Evolutionary conservation across 2,113 vertebrate genomes (phyloP), one percentile per base, ranked within the genome.

Genomic region (Pavo muticus): DNA sequence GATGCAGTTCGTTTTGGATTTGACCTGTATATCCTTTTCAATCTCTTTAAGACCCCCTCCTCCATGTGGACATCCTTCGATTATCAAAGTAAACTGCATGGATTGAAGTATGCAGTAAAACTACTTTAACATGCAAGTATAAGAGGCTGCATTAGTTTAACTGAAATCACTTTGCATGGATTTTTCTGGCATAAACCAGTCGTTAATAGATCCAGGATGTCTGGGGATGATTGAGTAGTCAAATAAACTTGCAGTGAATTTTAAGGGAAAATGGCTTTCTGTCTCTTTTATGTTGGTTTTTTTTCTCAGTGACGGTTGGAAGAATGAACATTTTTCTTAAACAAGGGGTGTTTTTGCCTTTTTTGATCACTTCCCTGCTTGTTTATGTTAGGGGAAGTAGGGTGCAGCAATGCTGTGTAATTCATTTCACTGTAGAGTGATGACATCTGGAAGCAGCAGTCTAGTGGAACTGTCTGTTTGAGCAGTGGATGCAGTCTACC

Each of bases 201-300:
- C 50, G 44, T 86, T 95, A 96, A 88, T 64, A 94, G 88, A 93
- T 86, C 75, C 44, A 65, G 45, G 79, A 86, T 64, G 80, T 78
- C 85, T 88, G 79, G 85, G 88, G 30, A 75, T 95, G 90, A 93
- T 59, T 0, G 2, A 95, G n/a, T 88, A 57, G 72, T 94, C 78
- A 94, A 90, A 96, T 96, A 95, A 95, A 91, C 79, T 90, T 85
- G 52, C 69, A 81, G 88, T 95, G 82, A 93, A 88, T 95, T 95
- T 91, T 88, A 84, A 81, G 70, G 57, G 37, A 7, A 93, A 95
- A 72, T 52, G 79, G 61, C 75, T 88, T 80, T 83, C 74, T 95
- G 50, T 80, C 75, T 88, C 44, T 83, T 68, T 72, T 84, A 84
- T 47, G 35, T 72, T 69, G 23, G 10, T 0, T 8, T 0, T 1